A percentile compares a stretch with the other conserved stretches of the same genome.
Evolutionary conservation across 2,113 vertebrate species (phyloP).

Genomic region (Benitochromis conjunctus): DNA sequence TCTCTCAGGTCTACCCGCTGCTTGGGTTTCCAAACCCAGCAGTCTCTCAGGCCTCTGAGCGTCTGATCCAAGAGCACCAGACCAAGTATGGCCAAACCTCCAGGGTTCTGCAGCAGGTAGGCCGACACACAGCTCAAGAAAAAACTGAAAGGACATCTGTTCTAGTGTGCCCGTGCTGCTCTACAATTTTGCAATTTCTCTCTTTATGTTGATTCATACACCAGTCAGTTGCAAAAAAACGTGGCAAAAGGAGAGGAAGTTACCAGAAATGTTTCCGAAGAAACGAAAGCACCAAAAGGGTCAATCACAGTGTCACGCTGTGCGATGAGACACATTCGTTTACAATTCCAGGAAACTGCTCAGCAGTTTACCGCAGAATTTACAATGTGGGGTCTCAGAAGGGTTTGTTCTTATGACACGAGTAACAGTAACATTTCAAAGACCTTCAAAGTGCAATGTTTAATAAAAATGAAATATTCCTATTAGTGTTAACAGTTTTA

Average conservation of each 20-base stretch:
- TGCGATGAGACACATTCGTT: neutral
- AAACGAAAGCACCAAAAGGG: neutral
- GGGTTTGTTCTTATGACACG: neutral
- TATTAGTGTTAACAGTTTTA: neutral
- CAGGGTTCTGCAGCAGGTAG: constrained; percentile 76
- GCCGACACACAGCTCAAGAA: neutral
- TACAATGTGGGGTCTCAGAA: neutral
- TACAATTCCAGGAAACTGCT: neutral
- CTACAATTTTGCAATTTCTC: neutral
- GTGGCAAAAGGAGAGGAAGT: too few relatives aligned
- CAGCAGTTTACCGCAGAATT: neutral
- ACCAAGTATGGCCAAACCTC: constrained; percentile 43
- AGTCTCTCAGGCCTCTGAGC: constrained; percentile 60
- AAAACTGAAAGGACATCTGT: neutral
- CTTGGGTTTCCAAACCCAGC: constrained; percentile 61
- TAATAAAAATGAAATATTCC: neutral
- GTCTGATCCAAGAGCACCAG: constrained; percentile 69
- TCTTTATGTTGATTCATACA: neutral
- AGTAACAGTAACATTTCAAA: neutral
- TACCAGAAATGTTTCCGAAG: neutral
- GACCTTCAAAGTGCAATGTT: neutral
- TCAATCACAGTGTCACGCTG: neutral
- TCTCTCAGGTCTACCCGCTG: constrained; percentile 65
- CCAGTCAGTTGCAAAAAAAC: neutral
- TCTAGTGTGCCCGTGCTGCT: neutral